Base-by-base conservation (phyloP, 1,140 invertebrate species). In the Apocrypta bakeri region DNA sequence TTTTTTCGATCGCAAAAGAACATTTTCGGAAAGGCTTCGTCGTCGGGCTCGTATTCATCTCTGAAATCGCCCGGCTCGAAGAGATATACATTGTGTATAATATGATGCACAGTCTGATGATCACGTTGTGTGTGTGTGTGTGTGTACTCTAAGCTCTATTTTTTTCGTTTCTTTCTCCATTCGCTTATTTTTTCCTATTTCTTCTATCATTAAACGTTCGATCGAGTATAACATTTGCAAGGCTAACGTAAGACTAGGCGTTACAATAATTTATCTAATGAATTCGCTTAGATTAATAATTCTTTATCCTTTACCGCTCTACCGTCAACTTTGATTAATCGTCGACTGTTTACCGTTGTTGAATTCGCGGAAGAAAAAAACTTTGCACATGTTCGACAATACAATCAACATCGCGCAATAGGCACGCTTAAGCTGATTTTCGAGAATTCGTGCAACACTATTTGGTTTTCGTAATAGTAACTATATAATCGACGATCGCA, bases 391-490 rank as follows among this genome's bases (percentile, higher is more conserved):
- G 25, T 71, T 56, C 40, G 40, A 80, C 48, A 73, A 63, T 73
- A 79, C 21, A 56, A 80, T 63, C 48, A 63, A 63, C 31, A 63
- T 29, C 27, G 64, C 48, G 48, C 61, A n/a, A 68, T 56, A 27
- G 73, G 40, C 24, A 40, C 72, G 69, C 40, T 56, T 68, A 82
- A 29, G 29, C 3, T 71, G 31, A 78, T 83, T 79, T 56, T 79
- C 40, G 69, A 79, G 69, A 75, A 75, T 69, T 79, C 77, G 72
- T 79, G 72, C 69, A 83, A 79, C 71, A 80, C 77, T 83, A 83
- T 83, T 83, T 83, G 82, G 82, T 83, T 83, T 83, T 83, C 75
- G 37, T 61, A 83, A 83, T 83, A 83, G 82, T 83, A 83, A 83
- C 82, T 83, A 83, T n/a, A n/a, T 79, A 79, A 66, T 74, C 73